These are phyloP conservation scores for Drosophila kepulauana DNA, from an alignment of 1,140 invertebrate genomes.

Conservation along the genomic window DNA sequence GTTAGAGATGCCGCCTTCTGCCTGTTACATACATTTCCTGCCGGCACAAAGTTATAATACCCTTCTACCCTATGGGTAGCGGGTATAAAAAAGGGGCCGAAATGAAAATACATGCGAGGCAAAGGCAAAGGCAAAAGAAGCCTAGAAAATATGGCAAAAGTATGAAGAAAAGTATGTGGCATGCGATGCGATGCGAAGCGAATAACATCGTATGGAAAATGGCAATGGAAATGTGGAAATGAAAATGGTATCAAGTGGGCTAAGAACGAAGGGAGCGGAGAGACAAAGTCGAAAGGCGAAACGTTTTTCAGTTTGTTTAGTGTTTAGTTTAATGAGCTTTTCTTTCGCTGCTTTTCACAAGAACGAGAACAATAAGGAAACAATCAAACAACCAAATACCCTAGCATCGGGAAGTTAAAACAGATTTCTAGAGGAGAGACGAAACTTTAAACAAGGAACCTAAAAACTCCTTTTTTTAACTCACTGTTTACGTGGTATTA, in stretches of 20 bases:
- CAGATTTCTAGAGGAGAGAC: no score
- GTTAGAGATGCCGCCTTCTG: no score
- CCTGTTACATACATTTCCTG: no score
- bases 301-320: conserved; percentile 47
- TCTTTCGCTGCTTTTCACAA: conserved; percentile 43
- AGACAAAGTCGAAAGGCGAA: conserved; percentile 27
- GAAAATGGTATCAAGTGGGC: conserved; percentile 19
- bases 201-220: conserved; percentile 19
- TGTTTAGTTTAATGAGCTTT: conserved; percentile 66
- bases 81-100: conserved; percentile 16
- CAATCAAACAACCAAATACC: conserved; percentile 1
- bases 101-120: conserved; percentile 55
- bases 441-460: no score
- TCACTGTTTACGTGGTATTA: conserved; percentile 13
- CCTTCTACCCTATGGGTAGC: no score
- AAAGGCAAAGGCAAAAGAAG: conserved; percentile 22
- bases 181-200: conserved; percentile 2
- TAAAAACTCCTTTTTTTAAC: no score
- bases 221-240: conserved; percentile 30
- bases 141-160: conserved; percentile 34
- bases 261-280: neutral
- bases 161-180: conserved; percentile 35
- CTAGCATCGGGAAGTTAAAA: neutral
- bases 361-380: conserved; percentile 27
- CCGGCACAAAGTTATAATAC: no score